Base-by-base conservation (phyloP, 2,113 vertebrate species). In the Notechis scutatus region DNA sequence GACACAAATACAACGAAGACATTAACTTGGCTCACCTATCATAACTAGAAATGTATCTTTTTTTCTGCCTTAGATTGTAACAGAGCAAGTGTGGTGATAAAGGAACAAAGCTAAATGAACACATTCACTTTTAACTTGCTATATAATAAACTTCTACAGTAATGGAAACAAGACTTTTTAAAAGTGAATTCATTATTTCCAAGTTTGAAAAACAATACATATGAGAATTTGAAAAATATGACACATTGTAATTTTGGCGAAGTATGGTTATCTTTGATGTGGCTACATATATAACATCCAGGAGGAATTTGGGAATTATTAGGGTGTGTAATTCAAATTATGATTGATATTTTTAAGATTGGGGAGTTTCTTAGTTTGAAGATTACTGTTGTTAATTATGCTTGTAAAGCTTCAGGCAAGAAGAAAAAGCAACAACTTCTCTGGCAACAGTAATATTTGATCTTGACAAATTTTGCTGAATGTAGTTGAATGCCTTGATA, bases 331-430 rank as follows among this genome's bases (percentile, higher is more conserved):
- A 54, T 91, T 87, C 64, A 87, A 87, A 56, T 55, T 93, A 56
- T 0, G 14, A 91, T 56, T 96, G 93, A 88, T 95, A 85, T 74
- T 26, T 89, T 92, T 92, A 92, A 92, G 20, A 29, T 4, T 91
- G 42, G 26, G 50, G 20, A 52, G 56, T 88, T 54, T 11, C n/a
- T 87, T 92, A 88, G 87, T 88, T 52, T 88, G 92, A 91, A 93
- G 42, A 94, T 95, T 90, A 26, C 89, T 95, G 93, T 92, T 95
- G 95, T 92, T 86, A 92, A 95, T 93, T 90, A 57, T 74, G 11
- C n/a, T 94, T 95, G 93, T 56, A 95, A 45, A 47, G 26, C 61
- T 88, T 59, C 86, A 87, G 90, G 85, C 74, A 92, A 89, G 91
- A n/a, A 92, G 93, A 74, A 91, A 87, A 89, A 59, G 47, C 74